Evolutionary conservation across 1,140 invertebrate genomes (phyloP), one percentile per base, ranked within the genome.

Genomic region (Zelostemma sp.): DNA sequence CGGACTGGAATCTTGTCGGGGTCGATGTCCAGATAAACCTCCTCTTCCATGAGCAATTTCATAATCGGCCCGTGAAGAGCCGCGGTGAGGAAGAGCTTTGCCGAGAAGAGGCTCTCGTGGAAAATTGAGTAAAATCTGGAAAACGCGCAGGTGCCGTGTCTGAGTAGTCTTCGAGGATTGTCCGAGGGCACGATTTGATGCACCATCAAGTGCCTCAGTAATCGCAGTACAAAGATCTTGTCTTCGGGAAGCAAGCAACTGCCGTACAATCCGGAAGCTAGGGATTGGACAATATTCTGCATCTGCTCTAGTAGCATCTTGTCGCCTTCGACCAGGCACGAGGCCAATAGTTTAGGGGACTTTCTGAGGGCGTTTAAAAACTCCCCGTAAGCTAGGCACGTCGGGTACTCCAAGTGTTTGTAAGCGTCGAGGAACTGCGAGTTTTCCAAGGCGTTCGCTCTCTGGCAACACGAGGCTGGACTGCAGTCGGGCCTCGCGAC

Each of bases 11-110:
- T 91, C 85, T 97, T 97, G 59, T 94, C 91, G 0, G 95, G 93
- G 85, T 99, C 96, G 21, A 97, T 91, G 79, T 98, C 96, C 38
- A 97, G 88, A 84, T 95, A 96, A 78, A 92, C 91, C 79, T 98
- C 96, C 78, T 97, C 95, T 73, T 97, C 95, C 85, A 94, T 95
- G 1, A 99, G 86, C n/a, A 99, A 87, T 41, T 93, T 90, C 89
- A 98, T 93, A 35, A 99, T 93, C 0, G 97, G 96, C 11, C 91
- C 91, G 79, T 97, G 93, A 1, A 99, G 87, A 1, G 96, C 94
- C 12, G 96, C 93, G 0, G 95, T 95, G 1, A 99, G 88, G 85
- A 99, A 99, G 41, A 98, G 89, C 73, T 97, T 93, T 0, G 95
- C 93, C 4, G 95, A 93, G 74, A 95, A 93, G 35, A 97, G 88